A percentile compares a stretch with the other conserved stretches of the same genome.
Conservation (phyloP, 2,888 invertebrate species). For the Cheilosia scutellata region DNA sequence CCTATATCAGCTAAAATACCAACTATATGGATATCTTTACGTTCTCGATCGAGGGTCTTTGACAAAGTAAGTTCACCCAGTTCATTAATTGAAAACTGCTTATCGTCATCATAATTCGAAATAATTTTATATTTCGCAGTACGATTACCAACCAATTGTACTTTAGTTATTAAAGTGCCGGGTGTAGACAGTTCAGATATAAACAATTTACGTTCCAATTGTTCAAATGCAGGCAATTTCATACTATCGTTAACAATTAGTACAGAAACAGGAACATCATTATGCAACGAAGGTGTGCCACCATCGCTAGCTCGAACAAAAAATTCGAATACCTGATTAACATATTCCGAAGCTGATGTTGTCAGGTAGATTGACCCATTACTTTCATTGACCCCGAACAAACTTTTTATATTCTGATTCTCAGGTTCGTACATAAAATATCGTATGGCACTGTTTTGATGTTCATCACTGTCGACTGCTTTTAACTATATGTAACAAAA, state of each 20-base stretch:
- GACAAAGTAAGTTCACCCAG: conserved; percentile 90
- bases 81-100: conserved; percentile 89
- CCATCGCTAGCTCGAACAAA: conserved; percentile 95
- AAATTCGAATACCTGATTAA: conserved; percentile 91
- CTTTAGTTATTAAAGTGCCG: conserved; percentile 88
- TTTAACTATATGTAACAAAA: conserved; percentile 84
- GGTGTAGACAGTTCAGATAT: conserved; percentile 90
- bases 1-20: conserved; percentile 90
- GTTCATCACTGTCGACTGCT: conserved; percentile 92
- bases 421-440: conserved; percentile 92
- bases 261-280: conserved; percentile 92
- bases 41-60: conserved; percentile 91
- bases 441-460: conserved; percentile 88
- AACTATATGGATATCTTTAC: conserved; percentile 88
- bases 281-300: conserved; percentile 90
- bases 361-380: conserved; percentile 90
- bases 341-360: conserved; percentile 86
- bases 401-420: conserved; percentile 87
- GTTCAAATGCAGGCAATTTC: conserved; percentile 89
- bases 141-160: conserved; percentile 88
- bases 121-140: conserved; percentile 87
- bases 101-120: conserved; percentile 86
- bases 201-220: conserved; percentile 91
- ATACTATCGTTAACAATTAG: conserved; percentile 90
- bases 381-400: conserved; percentile 90